Evolutionary conservation across 2,888 invertebrate genomes (phyloP).

Genomic region (Tetragnatha montana): DNA sequence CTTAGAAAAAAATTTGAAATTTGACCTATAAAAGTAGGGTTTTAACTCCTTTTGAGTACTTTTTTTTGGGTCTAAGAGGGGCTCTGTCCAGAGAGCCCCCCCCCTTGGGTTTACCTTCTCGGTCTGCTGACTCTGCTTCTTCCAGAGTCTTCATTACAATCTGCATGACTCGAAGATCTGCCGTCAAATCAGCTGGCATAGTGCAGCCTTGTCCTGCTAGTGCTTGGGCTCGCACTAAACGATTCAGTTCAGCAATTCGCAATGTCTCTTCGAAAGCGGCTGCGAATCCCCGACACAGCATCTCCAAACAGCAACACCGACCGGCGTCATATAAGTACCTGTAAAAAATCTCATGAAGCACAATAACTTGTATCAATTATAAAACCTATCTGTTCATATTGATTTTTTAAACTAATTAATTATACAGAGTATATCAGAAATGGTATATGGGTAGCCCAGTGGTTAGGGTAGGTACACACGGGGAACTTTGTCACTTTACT

Average conservation of each 20-base stretch:
- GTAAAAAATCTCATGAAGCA: background rate
- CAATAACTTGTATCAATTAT: too few species aligned
- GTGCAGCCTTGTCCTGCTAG: background rate
- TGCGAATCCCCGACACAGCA: slow-evolving; percentile 35
- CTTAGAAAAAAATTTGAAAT: too few species aligned
- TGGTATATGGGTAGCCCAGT: too few species aligned
- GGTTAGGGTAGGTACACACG: too few species aligned
- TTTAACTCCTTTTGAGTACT: too few species aligned
- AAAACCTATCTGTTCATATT: too few species aligned
- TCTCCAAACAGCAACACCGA: slow-evolving; percentile 18
- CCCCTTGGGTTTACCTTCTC: slow-evolving; percentile 48
- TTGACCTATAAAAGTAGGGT: too few species aligned
- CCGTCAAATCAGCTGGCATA: slow-evolving; percentile 22
- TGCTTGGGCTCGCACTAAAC: slow-evolving; percentile 4
- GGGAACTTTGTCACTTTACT: too few species aligned
- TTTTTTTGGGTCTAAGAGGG: too few species aligned
- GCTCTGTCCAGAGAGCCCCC: too few species aligned
- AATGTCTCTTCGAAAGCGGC: slow-evolving; percentile 47
- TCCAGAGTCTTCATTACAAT: slow-evolving; percentile 10
- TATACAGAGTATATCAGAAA: too few species aligned
- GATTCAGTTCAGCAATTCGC: background rate
- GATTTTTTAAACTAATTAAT: too few species aligned
- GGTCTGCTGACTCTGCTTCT: slow-evolving; percentile 23
- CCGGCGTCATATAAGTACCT: slow-evolving; percentile 51
- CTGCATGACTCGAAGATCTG: background rate